These are phyloP conservation scores for Hucho hucho DNA, from an alignment of 2,113 vertebrate genomes.

Conservation along the genomic window DNA sequence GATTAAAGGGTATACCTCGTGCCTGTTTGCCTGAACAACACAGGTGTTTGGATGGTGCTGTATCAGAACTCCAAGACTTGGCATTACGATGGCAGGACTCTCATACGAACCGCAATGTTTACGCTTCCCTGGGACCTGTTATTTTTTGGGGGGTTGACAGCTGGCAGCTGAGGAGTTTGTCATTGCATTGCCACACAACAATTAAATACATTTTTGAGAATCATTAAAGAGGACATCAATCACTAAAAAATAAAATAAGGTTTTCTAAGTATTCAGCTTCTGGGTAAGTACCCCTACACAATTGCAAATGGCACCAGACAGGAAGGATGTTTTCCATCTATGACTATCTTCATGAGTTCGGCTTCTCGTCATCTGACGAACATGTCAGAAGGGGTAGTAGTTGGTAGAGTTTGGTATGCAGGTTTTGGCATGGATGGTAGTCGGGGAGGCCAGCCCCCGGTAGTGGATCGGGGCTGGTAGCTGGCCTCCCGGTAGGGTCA, in stretches of 20 bases:
- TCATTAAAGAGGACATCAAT: slow-evolving; percentile 26
- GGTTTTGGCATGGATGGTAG: too few species aligned
- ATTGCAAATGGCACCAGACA: neutral
- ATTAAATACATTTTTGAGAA: neutral
- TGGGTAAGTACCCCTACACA: neutral
- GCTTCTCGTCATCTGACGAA: too few species aligned
- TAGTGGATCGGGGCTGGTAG: too few species aligned
- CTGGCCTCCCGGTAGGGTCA: too few species aligned
- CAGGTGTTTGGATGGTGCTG: neutral
- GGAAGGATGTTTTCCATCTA: neutral
- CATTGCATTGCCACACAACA: slow-evolving; percentile 34
- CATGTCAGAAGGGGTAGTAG: too few species aligned
- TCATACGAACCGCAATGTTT: slow-evolving; percentile 53
- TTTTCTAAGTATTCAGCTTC: neutral
- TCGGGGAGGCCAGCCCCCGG: too few species aligned
- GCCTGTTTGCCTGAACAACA: slow-evolving; percentile 47
- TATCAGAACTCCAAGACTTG: slow-evolving; percentile 50
- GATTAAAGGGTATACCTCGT: slow-evolving; percentile 55
- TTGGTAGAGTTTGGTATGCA: too few species aligned
- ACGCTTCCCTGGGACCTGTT: slow-evolving; percentile 54
- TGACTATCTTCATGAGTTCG: too few species aligned
- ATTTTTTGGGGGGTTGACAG: neutral
- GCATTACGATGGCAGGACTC: slow-evolving; percentile 45
- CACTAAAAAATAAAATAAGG: slow-evolving; percentile 26
- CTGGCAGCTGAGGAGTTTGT: slow-evolving; percentile 46